These are phyloP conservation scores for Pimephales promelas DNA, from an alignment of 2,113 vertebrate genomes.

Conservation along the genomic window DNA sequence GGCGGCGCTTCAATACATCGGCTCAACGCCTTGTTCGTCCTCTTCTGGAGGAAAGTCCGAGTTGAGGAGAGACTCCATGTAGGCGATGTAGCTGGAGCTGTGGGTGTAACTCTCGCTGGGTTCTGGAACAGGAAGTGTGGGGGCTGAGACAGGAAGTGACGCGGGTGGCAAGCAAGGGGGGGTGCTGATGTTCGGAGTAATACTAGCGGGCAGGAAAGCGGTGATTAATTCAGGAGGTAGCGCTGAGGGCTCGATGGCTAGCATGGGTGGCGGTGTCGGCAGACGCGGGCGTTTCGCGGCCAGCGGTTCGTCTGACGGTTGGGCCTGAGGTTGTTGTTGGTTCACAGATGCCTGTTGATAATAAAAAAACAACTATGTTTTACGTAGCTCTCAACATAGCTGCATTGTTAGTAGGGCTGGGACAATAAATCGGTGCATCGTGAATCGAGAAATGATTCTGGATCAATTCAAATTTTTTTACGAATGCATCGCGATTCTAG, in stretches of 20 bases:
- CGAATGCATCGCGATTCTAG: too few relatives aligned
- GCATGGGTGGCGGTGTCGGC: conserved; percentile 56
- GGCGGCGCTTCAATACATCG: conserved; percentile 67
- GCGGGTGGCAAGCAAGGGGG: neutral
- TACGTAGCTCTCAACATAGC: neutral
- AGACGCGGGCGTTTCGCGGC: conserved; percentile 88
- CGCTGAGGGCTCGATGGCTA: neutral
- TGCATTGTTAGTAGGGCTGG: neutral
- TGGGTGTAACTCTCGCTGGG: conserved; percentile 66
- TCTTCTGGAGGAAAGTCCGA: conserved; percentile 78
- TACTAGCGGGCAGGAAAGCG: conserved; percentile 50
- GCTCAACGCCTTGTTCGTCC: conserved; percentile 54
- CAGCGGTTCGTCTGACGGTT: conserved; percentile 75
- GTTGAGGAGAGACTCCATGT: conserved; percentile 86
- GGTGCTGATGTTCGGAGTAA: conserved; percentile 39
- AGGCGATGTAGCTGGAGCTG: conserved; percentile 79
- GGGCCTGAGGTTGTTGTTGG: conserved; percentile 70
- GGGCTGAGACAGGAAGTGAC: neutral
- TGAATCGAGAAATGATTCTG: too few relatives aligned
- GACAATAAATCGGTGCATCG: too few relatives aligned
- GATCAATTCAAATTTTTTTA: too few relatives aligned
- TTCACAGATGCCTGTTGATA: conserved; percentile 80
- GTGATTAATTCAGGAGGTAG: conserved; percentile 60
- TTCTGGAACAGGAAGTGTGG: conserved; percentile 52
- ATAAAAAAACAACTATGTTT: neutral